Evolutionary conservation across 2,113 vertebrate genomes (phyloP).

Genomic region (Piaya cayana): DNA sequence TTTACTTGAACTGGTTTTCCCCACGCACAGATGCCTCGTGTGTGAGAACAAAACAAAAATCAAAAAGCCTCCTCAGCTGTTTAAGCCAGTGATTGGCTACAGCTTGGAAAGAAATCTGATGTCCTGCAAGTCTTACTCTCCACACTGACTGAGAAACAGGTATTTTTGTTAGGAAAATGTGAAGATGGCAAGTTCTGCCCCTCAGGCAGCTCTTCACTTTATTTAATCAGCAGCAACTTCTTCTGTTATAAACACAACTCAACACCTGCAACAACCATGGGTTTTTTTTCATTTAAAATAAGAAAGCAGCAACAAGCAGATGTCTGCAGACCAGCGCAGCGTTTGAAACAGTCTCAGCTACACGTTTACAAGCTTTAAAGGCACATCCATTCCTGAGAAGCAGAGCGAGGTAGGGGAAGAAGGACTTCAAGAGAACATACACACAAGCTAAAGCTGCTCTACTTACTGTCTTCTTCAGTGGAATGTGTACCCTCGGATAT

Average conservation of each 20-base stretch:
- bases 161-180: not conserved
- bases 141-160: fast-evolving
- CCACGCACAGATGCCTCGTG: not conserved
- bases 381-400: not conserved
- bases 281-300: no score
- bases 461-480: slow-evolving; percentile 97
- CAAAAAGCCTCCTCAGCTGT: not conserved
- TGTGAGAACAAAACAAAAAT: not conserved
- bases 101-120: not conserved
- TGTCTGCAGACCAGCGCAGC: not conserved
- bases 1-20: not conserved
- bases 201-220: not conserved
- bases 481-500: slow-evolving; percentile 96
- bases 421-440: not conserved
- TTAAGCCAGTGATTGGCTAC: no score
- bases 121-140: not conserved
- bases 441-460: not conserved
- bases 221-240: not conserved
- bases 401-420: not conserved
- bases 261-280: not conserved
- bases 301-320: not conserved
- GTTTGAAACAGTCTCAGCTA: not conserved
- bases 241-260: not conserved
- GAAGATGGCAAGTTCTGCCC: fast-evolving
- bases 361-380: fast-evolving